Conservation (phyloP, 2,113 vertebrate species). For the Dasyornis broadbenti region DNA sequence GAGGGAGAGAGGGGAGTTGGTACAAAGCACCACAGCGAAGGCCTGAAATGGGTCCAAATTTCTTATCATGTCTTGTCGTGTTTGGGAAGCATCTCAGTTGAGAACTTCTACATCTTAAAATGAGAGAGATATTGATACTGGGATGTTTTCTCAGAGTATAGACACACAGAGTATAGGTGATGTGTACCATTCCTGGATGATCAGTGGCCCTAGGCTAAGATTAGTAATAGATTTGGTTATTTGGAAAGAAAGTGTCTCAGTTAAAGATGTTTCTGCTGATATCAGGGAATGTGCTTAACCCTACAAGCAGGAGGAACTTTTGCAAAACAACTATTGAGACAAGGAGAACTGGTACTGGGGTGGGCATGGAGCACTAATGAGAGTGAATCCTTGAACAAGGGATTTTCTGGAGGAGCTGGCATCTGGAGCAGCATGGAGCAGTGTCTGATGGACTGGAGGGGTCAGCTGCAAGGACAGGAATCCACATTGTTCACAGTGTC, state of each 20-base stretch:
- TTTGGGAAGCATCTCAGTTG: background rate
- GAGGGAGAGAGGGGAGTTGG: background rate
- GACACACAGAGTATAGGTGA: accelerated
- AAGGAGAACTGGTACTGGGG: background rate
- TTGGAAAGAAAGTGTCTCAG: background rate
- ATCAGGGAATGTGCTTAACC: background rate
- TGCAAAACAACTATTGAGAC: background rate
- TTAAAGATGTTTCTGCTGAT: background rate
- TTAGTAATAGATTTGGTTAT: background rate
- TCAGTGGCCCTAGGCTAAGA: background rate
- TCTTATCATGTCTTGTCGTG: background rate
- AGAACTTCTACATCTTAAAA: background rate
- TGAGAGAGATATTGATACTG: background rate
- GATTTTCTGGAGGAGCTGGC: background rate
- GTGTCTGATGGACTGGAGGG: background rate
- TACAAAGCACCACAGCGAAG: background rate
- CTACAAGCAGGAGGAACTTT: background rate
- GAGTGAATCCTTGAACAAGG: background rate
- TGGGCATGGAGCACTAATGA: accelerated
- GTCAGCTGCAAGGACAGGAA: background rate
- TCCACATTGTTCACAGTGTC: accelerated
- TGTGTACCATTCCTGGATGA: background rate
- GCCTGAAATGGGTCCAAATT: background rate
- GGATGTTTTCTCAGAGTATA: background rate
- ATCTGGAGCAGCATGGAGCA: background rate